These are phyloP conservation scores for Mesorhabditis spiculigera DNA, from an alignment of 2,888 invertebrate species.

Conservation along the genomic window DNA sequence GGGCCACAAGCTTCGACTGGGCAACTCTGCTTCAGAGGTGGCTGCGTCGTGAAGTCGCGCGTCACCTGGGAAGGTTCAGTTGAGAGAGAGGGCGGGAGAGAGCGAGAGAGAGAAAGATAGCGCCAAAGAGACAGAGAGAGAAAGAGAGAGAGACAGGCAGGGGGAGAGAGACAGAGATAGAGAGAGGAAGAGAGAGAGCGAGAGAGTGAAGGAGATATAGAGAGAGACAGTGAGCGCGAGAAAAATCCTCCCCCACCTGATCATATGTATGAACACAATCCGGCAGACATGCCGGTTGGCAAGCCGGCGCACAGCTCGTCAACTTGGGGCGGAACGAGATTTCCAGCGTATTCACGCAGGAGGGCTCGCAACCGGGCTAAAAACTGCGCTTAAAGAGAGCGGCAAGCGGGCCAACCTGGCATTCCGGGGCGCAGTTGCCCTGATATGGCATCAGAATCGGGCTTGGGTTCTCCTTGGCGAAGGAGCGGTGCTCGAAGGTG, in stretches of 20 bases:
- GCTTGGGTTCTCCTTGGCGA: not conserved
- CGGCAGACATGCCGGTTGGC: not conserved
- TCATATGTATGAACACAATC: not conserved
- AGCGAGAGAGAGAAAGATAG: too few relatives aligned
- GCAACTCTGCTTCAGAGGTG: not conserved
- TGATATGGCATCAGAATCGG: not conserved
- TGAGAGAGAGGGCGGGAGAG: too few relatives aligned
- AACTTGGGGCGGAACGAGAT: not conserved
- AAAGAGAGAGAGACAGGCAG: too few relatives aligned
- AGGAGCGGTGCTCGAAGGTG: not conserved
- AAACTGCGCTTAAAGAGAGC: not conserved
- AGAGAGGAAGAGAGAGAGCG: not conserved
- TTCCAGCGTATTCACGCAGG: not conserved
- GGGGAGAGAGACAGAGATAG: not conserved
- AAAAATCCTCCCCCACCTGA: not conserved
- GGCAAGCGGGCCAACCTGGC: not conserved
- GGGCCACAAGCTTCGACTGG: constrained; percentile 16
- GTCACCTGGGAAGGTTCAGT: not conserved
- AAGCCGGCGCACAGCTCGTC: not conserved
- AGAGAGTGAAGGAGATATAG: not conserved
- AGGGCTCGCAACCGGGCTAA: not conserved
- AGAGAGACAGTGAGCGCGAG: not conserved
- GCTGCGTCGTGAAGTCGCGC: not conserved
- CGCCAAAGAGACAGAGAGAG: too few relatives aligned
- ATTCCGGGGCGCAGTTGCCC: not conserved